These are phyloP conservation scores for Hedychridium roseum DNA, from an alignment of 2,888 invertebrate species.

Conservation along the genomic window DNA sequence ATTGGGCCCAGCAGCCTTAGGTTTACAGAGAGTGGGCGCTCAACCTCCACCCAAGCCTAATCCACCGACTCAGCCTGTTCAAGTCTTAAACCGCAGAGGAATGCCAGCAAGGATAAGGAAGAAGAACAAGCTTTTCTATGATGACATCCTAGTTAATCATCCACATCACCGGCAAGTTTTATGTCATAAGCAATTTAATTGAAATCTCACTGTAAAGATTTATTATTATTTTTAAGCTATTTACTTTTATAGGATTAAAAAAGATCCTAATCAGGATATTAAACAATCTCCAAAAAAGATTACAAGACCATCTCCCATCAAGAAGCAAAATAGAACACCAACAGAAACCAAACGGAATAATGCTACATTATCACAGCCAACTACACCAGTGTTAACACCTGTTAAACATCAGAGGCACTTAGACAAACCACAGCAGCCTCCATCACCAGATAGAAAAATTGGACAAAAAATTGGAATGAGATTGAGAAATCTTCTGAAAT, in stretches of 20 bases:
- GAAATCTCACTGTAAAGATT: not conserved
- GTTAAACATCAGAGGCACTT: constrained; percentile 55
- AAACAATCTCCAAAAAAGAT: constrained; percentile 73
- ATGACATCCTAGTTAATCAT: constrained; percentile 86
- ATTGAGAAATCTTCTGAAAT: constrained; percentile 89
- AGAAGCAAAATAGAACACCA: constrained; percentile 51
- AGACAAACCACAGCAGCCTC: constrained; percentile 52
- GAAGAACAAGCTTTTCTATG: constrained; percentile 87
- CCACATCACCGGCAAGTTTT: constrained; percentile 71
- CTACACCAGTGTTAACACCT: constrained; percentile 52
- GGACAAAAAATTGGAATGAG: constrained; percentile 91
- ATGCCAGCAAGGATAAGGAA: constrained; percentile 92
- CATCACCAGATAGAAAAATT: constrained; percentile 80
- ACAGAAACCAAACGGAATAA: constrained; percentile 43
- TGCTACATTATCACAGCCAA: constrained; percentile 27
- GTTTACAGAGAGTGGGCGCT: constrained; percentile 82
- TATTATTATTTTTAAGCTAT: constrained; percentile 1
- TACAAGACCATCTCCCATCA: constrained; percentile 68
- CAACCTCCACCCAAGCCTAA: constrained; percentile 76
- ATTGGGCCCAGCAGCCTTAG: constrained; percentile 81
- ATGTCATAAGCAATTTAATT: not conserved
- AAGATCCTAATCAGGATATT: constrained; percentile 52
- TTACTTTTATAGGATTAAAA: constrained; percentile 53
- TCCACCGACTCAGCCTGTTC: constrained; percentile 76
- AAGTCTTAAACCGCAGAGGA: constrained; percentile 83